Base-by-base conservation (phyloP, 2,113 vertebrate genomes). In the Macquaria australasica region DNA sequence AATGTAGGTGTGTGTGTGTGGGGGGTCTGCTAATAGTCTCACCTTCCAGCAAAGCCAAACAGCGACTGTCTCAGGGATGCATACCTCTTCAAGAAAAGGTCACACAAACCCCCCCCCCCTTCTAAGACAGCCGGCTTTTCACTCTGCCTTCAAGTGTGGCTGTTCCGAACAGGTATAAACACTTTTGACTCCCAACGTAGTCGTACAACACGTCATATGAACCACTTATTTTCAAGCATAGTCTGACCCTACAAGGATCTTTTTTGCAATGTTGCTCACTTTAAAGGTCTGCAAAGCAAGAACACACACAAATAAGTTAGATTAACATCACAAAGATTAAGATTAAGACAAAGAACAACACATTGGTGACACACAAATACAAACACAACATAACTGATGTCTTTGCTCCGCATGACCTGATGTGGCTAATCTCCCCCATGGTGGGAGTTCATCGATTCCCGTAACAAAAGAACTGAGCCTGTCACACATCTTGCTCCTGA, bases 381-480 rank as follows among this genome's bases (percentile, higher is more conserved):
- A 66, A 73, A 84, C 59, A 77, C 20, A 75, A 39, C 60, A 45
- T 43, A 73, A 78, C n/a, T 78, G 71, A 25, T 21, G 75, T 34
- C 73, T 84, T 79, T 34, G 83, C 86, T 82, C 48, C 25, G 64
- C 78, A 53, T 81, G 88, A 86, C 86, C 86, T 66, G 77, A 69
- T 81, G 50, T 51, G 83, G 59, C 73, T 90, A 78, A 93, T 93
- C 86, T 92, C 37, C 79, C 83, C 77, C 85, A 60, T 59, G 81
- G 89, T 83, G 82, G 73, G 84, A 87, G 80, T 34, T 53, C 91
- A 95, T 94, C 67, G 93, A 95, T 95, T 86, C 81, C 66, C 8
- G 0, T 48, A 78, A 93, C 86, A 92, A 90, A 87, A 92, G 85
- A 88, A 62, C 73, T 68, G 86, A 90, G 87, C 88, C 70, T 28